Evolutionary conservation across 2,888 invertebrate species (phyloP).

Genomic region (Aquatica leii): DNA sequence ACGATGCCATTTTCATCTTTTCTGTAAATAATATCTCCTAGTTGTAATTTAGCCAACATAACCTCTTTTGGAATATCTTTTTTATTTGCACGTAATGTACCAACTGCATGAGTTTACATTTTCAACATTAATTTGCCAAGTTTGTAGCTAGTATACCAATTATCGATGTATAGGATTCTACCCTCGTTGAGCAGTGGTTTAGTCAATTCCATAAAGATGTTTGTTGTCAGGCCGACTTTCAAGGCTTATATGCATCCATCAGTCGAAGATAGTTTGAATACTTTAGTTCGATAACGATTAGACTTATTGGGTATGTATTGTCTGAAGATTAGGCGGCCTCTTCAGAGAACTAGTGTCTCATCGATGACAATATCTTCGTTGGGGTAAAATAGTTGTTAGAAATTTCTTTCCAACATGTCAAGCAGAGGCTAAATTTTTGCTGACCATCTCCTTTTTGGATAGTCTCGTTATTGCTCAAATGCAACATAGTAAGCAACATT

Average conservation of each 20-base stretch:
- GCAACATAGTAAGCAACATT: background rate
- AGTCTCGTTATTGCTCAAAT: too few relatives aligned
- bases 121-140: background rate
- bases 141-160: background rate
- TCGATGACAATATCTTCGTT: background rate
- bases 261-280: background rate
- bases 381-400: background rate
- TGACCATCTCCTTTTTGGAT: background rate
- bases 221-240: background rate
- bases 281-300: background rate
- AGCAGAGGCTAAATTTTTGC: background rate
- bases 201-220: background rate
- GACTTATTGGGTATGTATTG: background rate
- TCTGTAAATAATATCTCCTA: background rate
- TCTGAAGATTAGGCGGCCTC: too few relatives aligned
- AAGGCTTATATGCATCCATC: background rate
- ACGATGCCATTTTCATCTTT: too few relatives aligned
- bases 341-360: too few relatives aligned
- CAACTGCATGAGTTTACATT: background rate
- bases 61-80: background rate
- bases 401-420: background rate
- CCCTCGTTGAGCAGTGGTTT: background rate
- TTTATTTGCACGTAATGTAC: background rate
- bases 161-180: background rate
- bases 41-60: background rate